Base-by-base conservation (phyloP, 2,113 vertebrate genomes). In the Ophiodon elongatus region DNA sequence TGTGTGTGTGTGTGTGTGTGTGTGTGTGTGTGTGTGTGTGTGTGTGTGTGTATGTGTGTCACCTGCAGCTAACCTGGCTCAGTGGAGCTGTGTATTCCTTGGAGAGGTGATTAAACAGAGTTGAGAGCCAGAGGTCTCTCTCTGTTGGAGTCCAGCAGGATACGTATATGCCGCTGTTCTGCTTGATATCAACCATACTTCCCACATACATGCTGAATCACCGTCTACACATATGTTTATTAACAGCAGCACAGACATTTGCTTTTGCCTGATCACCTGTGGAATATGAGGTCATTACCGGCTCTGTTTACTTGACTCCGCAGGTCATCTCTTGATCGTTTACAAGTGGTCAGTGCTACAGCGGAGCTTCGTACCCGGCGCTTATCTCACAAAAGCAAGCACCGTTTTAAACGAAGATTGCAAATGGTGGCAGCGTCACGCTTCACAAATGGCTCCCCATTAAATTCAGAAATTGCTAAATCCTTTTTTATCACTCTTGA, bases 91-190 rank as follows among this genome's bases (percentile, higher is more conserved):
- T 80, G 77, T 68, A 83, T 88, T 65, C 87, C 79, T 88, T 17
- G 25, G 83, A 90, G 85, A 85, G 66, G 73, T 86, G 83, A 90
- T 90, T 89, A 90, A 90, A 90, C 84, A 91, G 57, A 73, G 69
- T 25, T 63, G 63, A 76, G 83, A 80, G 76, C 67, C 76, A 77
- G 54, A 66, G 78, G 79, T 91, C 65, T 80, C 39, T 62, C 67
- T 82, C 84, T 81, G 80, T 59, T 85, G 65, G 81, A 90, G 79
- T 76, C 83, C 71, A 78, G 62, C 76, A 82, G 69, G 75, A 79
- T 76, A 41, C 4, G 21, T 37, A 59, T 7, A 50, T 63, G 78
- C 85, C 63, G 52, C n/a, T 37, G 66, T 31, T 79, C 59, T 80
- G 73, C 73, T 84, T 85, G 57, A 73, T 77, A 79, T 80, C 69